These are phyloP conservation scores for Ophthalmolycus amberensis DNA, from an alignment of 2,113 vertebrate genomes.

Conservation along the genomic window DNA sequence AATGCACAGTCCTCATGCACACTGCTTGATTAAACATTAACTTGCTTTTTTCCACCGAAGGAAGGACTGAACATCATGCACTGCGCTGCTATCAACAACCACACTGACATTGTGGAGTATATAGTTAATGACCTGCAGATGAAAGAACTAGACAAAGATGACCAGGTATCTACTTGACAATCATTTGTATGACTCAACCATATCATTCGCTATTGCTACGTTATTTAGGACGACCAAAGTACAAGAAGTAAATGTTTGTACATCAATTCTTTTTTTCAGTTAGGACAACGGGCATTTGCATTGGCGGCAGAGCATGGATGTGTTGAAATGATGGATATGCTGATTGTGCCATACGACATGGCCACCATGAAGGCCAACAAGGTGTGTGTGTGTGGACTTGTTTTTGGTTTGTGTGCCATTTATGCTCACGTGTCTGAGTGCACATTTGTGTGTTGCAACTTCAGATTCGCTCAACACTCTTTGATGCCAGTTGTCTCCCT, in stretches of 20 bases:
- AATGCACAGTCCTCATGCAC: not conserved
- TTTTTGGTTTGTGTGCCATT: not conserved
- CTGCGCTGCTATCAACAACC: slow-evolving; percentile 91
- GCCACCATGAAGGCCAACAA: slow-evolving; percentile 88
- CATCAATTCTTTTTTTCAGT: slow-evolving; percentile 73
- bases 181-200: not conserved
- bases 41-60: slow-evolving; percentile 71
- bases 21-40: not conserved
- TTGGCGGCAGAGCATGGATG: slow-evolving; percentile 88
- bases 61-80: slow-evolving; percentile 90
- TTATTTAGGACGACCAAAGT: not conserved
- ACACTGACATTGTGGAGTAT: slow-evolving; percentile 86
- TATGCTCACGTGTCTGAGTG: not conserved
- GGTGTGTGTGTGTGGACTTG: slow-evolving; percentile 70
- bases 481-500: slow-evolving; percentile 63
- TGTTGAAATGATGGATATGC: slow-evolving; percentile 84
- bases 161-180: slow-evolving; percentile 75
- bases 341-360: slow-evolving; percentile 85
- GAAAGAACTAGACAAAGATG: slow-evolving; percentile 87
- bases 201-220: not conserved
- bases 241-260: not conserved
- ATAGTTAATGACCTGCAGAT: slow-evolving; percentile 91
- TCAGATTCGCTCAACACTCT: slow-evolving; percentile 56
- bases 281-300: slow-evolving; percentile 87
- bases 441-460: slow-evolving; percentile 43